These are phyloP conservation scores for Micropterix aruncella DNA, from an alignment of 2,888 invertebrate species.

Conservation along the genomic window DNA sequence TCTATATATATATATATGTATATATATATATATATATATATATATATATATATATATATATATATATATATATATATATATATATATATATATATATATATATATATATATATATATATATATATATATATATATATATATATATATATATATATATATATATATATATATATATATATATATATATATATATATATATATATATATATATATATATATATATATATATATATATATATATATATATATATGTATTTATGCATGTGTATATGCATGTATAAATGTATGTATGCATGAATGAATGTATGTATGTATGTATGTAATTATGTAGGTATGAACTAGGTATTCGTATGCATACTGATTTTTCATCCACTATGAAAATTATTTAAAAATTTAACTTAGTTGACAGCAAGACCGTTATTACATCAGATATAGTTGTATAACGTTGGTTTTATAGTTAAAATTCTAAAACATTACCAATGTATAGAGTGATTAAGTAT, in stretches of 20 bases:
- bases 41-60: background rate
- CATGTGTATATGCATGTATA: background rate
- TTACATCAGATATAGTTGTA: no score
- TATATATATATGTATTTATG: background rate
- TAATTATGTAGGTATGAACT: no score
- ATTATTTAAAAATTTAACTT: no score
- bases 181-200: background rate
- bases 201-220: background rate
- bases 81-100: background rate
- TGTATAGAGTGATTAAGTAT: no score
- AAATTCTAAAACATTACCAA: no score
- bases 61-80: background rate
- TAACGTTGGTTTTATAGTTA: no score
- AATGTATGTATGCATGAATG: no score
- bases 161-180: background rate
- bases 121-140: background rate
- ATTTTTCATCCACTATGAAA: no score
- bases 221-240: background rate
- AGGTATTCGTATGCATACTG: no score
- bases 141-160: background rate
- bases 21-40: background rate
- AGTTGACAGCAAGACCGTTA: no score
- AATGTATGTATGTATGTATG: no score
- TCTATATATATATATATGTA: no score
- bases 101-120: background rate